Evolutionary conservation across 1,140 invertebrate species (phyloP).

Genomic region (Drosophila arawakana): DNA sequence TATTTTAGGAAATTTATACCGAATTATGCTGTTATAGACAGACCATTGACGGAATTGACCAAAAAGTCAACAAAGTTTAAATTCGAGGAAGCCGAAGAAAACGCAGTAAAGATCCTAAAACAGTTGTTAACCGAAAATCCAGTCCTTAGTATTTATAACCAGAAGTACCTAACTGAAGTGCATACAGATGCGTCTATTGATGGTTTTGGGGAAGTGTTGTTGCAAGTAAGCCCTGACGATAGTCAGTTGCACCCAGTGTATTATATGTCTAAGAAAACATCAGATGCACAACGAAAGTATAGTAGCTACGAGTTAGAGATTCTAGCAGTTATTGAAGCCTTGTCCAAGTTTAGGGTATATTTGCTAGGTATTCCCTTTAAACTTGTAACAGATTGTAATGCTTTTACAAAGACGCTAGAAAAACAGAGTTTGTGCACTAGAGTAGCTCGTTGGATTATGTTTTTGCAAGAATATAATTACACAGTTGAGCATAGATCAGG

Average conservation of each 20-base stretch:
- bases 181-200: constrained; percentile 48
- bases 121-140: no score
- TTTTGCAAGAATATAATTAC: constrained; percentile 65
- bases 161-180: no score
- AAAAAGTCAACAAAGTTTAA: no score
- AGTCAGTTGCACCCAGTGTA: constrained; percentile 84
- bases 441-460: constrained; percentile 64
- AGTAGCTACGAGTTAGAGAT: constrained; percentile 84
- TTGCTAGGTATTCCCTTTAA: constrained; percentile 45
- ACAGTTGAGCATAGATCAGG: constrained; percentile 43
- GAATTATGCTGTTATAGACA: no score
- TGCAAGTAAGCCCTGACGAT: constrained; percentile 68
- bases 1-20: no score
- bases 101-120: background rate
- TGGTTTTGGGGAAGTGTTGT: constrained; percentile 67
- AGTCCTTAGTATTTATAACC: no score
- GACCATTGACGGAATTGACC: no score
- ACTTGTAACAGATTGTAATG: constrained; percentile 67
- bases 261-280: constrained; percentile 81
- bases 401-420: constrained; percentile 69
- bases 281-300: constrained; percentile 67
- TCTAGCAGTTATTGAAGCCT: constrained; percentile 82
- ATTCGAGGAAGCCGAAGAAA: background rate
- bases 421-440: constrained; percentile 64
- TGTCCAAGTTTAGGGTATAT: constrained; percentile 64